A percentile compares a stretch with the other conserved stretches of the same genome.
These are phyloP conservation scores for Enteromius unitaeniatus DNA, from an alignment of 2,797 vertebrate species.

Conservation along the genomic window DNA sequence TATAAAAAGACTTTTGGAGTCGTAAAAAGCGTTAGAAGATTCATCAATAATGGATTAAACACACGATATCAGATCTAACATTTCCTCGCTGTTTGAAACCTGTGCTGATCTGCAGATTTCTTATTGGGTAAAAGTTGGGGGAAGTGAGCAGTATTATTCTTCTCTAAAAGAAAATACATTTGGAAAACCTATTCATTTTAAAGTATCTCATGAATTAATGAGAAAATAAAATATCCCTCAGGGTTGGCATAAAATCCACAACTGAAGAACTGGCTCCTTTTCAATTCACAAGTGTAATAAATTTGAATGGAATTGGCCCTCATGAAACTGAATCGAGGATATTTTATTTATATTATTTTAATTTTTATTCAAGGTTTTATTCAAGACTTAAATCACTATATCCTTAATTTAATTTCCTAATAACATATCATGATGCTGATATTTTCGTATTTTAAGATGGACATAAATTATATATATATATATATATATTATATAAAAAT, in stretches of 20 bases:
- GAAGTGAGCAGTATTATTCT: background rate
- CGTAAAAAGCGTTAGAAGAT: conserved; percentile 15
- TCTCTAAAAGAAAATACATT: conserved; percentile 6
- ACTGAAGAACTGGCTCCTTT: conserved; percentile 11
- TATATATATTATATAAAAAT: no score
- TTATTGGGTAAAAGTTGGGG: conserved; percentile 3
- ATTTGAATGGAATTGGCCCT: background rate
- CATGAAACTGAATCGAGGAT: background rate
- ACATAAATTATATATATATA: no score
- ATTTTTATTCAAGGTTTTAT: background rate
- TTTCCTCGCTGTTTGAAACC: background rate
- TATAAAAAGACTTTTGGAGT: conserved; percentile 9
- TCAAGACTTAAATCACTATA: background rate
- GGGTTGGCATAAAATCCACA: conserved; percentile 2
- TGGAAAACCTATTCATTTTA: conserved; percentile 28
- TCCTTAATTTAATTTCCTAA: background rate
- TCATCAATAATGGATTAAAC: conserved; percentile 26
- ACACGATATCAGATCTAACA: background rate
- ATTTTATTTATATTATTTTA: background rate
- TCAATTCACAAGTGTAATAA: conserved; percentile 10
- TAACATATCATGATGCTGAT: no score
- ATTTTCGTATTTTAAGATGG: no score
- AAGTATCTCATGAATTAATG: conserved; percentile 35
- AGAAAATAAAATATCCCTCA: conserved; percentile 32
- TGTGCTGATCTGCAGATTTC: background rate